Evolutionary conservation across 2,888 invertebrate species (phyloP), one percentile per base, ranked within the genome.

Genomic region (Boloria selene): DNA sequence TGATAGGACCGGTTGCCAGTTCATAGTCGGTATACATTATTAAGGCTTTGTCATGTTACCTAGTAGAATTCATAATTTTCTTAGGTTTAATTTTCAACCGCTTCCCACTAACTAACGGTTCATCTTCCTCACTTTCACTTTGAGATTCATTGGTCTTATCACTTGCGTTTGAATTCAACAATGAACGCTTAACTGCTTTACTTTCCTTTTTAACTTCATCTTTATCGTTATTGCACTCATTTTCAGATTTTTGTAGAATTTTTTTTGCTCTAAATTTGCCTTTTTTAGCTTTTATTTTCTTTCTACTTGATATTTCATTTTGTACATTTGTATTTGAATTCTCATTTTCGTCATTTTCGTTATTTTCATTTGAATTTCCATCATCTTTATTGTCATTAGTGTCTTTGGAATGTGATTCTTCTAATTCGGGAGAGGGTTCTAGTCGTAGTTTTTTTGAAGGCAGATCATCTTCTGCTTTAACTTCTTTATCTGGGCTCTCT

Each of bases 121-220:
- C 88, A n/a, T 89, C 84, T 18, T 83, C 87, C 64, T 93, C 89
- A 73, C 87, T 90, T 73, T 92, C 89, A 61, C 86, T 87, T 71
- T 91, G 91, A 83, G 90, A 92, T 85, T 92, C 92, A 50, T 86
- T 88, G 67, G 82, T 86, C 74, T 88, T 88, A 74, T 90, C 90
- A 80, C 90, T 86, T 73, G 85, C 73, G 1, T 83, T 84, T 38
- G 83, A 79, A 72, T 87, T 85, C 70, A 87, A 75, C 38, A 90
- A 74, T 26, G 89, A 84, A 68, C 91, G 78, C 73, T 91, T 90
- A 51, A 87, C 81, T 31, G 87, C 86, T 76, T 88, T 90, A 73
- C 77, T 82, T 38, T 75, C 75, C 75, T 83, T 86, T 67, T 81
- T 84, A 68, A 76, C 75, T 70, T 76, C 79, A 70, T 63, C 69